Conservation (phyloP, 1,140 invertebrate genomes). For the Ceratosolen fusciceps region DNA sequence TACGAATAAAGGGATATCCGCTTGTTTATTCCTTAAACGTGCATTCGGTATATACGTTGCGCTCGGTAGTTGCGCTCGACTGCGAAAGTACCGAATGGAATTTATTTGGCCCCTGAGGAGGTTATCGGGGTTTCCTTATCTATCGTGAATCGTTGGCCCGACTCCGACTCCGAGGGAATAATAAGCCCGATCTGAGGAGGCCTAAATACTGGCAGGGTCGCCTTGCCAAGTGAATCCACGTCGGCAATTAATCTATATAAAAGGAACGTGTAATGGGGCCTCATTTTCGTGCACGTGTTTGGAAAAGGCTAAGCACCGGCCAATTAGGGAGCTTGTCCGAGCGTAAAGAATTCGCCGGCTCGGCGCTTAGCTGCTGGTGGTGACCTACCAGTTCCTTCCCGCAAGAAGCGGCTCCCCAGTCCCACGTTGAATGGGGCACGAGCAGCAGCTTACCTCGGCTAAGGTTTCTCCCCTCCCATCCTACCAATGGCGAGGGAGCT, state of each 20-base stretch:
- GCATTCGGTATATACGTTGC: too few species aligned
- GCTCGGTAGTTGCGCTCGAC: too few species aligned
- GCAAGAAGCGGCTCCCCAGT: background rate
- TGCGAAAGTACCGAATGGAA: too few species aligned
- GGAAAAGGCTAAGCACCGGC: background rate
- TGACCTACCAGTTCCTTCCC: background rate
- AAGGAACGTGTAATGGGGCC: background rate
- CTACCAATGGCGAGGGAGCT: background rate
- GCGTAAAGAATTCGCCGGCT: background rate
- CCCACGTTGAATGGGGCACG: conserved; percentile 42
- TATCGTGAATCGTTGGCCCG: too few species aligned
- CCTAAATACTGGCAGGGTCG: too few species aligned
- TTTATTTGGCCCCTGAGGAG: too few species aligned
- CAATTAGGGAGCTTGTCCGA: background rate
- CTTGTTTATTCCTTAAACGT: too few species aligned
- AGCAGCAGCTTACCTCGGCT: conserved; percentile 34
- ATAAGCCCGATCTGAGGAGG: too few species aligned
- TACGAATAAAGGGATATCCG: too few species aligned
- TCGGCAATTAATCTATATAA: background rate
- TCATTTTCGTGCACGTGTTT: background rate
- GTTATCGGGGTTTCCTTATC: too few species aligned
- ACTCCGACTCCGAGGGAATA: too few species aligned
- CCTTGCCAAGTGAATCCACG: too few species aligned
- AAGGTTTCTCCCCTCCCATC: conserved; percentile 18
- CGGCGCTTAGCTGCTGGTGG: background rate